Evolutionary conservation across 2,113 vertebrate genomes (phyloP), one percentile per base, ranked within the genome.

Genomic region (Semicossyphus pulcher): DNA sequence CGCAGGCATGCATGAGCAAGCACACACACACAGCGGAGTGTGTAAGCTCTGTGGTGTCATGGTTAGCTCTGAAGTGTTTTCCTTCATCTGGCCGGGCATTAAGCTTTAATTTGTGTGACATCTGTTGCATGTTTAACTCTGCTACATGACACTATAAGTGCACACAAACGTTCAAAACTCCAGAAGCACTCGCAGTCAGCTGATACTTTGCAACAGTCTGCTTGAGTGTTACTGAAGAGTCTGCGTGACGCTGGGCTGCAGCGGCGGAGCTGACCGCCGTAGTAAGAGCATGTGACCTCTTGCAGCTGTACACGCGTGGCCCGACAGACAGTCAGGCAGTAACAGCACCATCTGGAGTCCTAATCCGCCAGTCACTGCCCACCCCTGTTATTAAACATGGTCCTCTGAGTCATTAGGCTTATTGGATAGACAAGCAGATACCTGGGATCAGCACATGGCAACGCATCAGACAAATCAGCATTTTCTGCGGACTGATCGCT

Each of bases 41-140:
- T 80, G 64, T 76, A 83, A 90, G 85, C 84, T 72, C 28, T 49
- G 62, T 3, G 25, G 79, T 85, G 59, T 91, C 78, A 88, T 85
- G 75, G 88, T 80, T 73, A 45, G 76, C 78, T 65, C 85, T 78
- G 14, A 56, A 83, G 85, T 82, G 80, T 83, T 89, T 82, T 64
- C 65, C 81, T 86, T 82, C 78, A 67, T 77, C 70, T 42, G 72
- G 53, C 31, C 1, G 15, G 70, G 80, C 76, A 82, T 90, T 91
- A 88, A 78, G 85, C 80, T 88, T 91, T 89, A 81, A 89, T 92
- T 88, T 89, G 76, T 36, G 39, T 79, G 70, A 81, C 89, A 93
- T 89, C 88, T 90, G 89, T 80, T 84, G 76, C 75, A 45, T 18
- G 62, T 59, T 73, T 74, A 61, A 65, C 59, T 54, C 57, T 32